Evolutionary conservation across 2,888 invertebrate genomes (phyloP), one percentile per base, ranked within the genome.

Genomic region (Ctena decussata): DNA sequence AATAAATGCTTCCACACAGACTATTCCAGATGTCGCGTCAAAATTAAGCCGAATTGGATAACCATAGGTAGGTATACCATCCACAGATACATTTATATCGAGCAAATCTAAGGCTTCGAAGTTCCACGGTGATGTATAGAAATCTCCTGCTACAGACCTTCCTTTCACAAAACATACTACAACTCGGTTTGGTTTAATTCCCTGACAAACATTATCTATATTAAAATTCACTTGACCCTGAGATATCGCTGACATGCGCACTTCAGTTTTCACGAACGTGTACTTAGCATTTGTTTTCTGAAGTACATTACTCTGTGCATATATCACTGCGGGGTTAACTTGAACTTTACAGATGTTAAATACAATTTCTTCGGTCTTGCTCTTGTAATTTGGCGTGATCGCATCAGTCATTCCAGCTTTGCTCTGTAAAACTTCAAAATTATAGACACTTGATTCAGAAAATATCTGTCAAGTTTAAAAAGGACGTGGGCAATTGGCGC

Each of bases 401-500:
- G 24, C 65, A 46, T 74, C 72, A 8, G 77, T 71, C 75, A 75
- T 77, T 57, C 70, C 0, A 81, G 85, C 65, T 78, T 85, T 0
- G 85, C n/a, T 60, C 81, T 72, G 77, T 78, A 78, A 24, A 77
- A 78, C 60, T 81, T 85, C 1, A 85, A 32, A 39, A 69, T 65
- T 21, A 85, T 37, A 18, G 74, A 53, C 0, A 57, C 32, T 24
- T 78, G 71, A 46, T 77, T 85, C 21, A 85, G 41, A 2, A 85
- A 30, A 15, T 57, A 57, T 57, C 57, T 57, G 12, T 57, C 57
- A 11, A 74, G 24, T 37, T 74, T 32, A 49, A 74, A 74, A 18
- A 57, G 3, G 24, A 57, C 74, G n/a, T 53, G 35, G 11, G 12
- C 12, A 18, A 74, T 74, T 15, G 57, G 57, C 11, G 74, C 76